These are phyloP conservation scores for Ips nitidus DNA, from an alignment of 1,140 invertebrate species.

Conservation along the genomic window DNA sequence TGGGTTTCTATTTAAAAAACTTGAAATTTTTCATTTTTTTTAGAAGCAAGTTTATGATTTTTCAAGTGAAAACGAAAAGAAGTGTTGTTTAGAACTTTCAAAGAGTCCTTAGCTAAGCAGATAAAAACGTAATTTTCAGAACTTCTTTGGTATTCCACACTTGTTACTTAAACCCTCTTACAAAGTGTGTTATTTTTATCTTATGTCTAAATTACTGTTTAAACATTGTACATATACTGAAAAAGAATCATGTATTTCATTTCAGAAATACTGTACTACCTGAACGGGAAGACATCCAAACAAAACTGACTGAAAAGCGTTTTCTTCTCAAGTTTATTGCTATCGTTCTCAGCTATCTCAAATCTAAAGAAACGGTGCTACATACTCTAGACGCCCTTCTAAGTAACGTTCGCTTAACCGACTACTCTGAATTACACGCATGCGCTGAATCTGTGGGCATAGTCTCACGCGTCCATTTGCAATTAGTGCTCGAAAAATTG, in stretches of 20 bases:
- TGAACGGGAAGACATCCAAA: conserved; percentile 27
- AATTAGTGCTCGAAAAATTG: conserved; percentile 68
- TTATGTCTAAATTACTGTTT: neutral
- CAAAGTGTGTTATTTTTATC: too few relatives aligned
- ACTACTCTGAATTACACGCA: conserved; percentile 61
- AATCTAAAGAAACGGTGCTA: conserved; percentile 65
- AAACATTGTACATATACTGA: neutral
- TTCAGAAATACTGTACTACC: conserved; percentile 11
- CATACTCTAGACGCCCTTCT: conserved; percentile 67
- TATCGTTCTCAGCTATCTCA: conserved; percentile 66
- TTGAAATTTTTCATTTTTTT: too few relatives aligned
- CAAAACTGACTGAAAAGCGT: conserved; percentile 52
- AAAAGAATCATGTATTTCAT: neutral
- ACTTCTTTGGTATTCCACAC: too few relatives aligned
- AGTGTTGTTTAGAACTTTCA: too few relatives aligned
- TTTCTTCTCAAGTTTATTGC: conserved; percentile 67
- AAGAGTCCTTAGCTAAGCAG: too few relatives aligned
- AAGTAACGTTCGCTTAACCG: conserved; percentile 62
- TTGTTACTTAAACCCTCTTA: too few relatives aligned
- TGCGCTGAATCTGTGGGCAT: conserved; percentile 77
- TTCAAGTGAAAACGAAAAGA: too few relatives aligned
- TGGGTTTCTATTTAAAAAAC: too few relatives aligned
- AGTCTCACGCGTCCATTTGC: conserved; percentile 73
- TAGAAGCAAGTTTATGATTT: too few relatives aligned
- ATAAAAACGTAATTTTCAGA: too few relatives aligned